Evolutionary conservation across 2,797 vertebrate species (phyloP).

Genomic region (Sebastes umbrosus): DNA sequence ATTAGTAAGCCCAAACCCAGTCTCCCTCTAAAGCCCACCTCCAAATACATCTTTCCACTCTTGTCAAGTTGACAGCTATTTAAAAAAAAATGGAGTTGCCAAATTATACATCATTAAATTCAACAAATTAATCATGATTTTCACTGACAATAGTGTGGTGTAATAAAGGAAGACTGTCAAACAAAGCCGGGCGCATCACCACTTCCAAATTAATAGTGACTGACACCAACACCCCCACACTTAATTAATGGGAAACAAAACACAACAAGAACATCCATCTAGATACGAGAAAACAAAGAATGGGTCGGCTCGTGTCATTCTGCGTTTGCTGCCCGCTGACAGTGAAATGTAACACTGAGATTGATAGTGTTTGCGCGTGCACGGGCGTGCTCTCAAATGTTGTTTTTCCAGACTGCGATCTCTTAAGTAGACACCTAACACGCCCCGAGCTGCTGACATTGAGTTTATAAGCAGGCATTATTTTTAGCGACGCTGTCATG

Average conservation of each 20-base stretch:
- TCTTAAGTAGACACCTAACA: slow-evolving; percentile 80
- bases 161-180: slow-evolving; percentile 76
- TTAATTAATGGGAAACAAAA: slow-evolving; percentile 79
- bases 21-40: slow-evolving; percentile 24
- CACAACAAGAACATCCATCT: slow-evolving; percentile 76
- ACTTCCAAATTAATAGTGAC: slow-evolving; percentile 77
- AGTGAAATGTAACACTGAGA: slow-evolving; percentile 71
- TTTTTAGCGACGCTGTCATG: slow-evolving; percentile 81
- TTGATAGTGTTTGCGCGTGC: slow-evolving; percentile 51
- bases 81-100: slow-evolving; percentile 52
- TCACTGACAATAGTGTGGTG: slow-evolving; percentile 65
- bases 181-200: slow-evolving; percentile 64
- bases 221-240: slow-evolving; percentile 71
- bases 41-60: slow-evolving; percentile 38
- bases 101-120: slow-evolving; percentile 75
- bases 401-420: slow-evolving; percentile 62
- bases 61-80: slow-evolving; percentile 66
- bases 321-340: slow-evolving; percentile 63
- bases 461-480: slow-evolving; percentile 79
- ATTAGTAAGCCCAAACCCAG: slow-evolving; percentile 39
- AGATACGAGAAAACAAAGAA: slow-evolving; percentile 69
- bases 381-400: slow-evolving; percentile 37
- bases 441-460: slow-evolving; percentile 68
- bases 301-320: slow-evolving; percentile 65
- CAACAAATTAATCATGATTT: slow-evolving; percentile 80